phyloP scores from a whole-genome alignment of 2,797 vertebrate species.

The Leptodactylus fallax region DNA sequence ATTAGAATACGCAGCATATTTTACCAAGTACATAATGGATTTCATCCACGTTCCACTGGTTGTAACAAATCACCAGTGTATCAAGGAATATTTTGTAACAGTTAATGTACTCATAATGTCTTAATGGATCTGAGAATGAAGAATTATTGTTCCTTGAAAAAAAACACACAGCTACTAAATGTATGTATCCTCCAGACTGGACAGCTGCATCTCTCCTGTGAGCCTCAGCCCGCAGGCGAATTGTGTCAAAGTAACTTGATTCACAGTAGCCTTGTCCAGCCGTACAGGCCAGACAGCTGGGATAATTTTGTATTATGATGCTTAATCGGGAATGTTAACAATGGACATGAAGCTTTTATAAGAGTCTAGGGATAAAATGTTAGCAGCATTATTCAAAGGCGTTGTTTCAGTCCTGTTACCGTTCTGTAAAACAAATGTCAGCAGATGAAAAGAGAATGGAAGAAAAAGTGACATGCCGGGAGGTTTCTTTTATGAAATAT shows the following conservation, averaged over 20 bases:
- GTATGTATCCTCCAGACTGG: constrained; percentile 48
- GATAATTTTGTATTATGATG: constrained; percentile 60
- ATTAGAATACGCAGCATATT: not conserved
- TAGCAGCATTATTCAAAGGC: constrained; percentile 52
- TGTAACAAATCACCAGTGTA: constrained; percentile 12
- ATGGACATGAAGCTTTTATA: constrained; percentile 59
- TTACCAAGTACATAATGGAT: constrained; percentile 24
- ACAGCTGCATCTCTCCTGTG: constrained; percentile 53
- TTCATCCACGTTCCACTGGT: not conserved
- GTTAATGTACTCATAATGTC: constrained; percentile 21
- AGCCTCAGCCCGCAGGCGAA: constrained; percentile 47
- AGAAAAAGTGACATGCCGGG: constrained; percentile 21
- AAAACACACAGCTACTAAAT: constrained; percentile 40
- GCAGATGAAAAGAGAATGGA: constrained; percentile 20
- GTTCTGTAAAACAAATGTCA: constrained; percentile 25
- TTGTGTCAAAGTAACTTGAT: constrained; percentile 57
- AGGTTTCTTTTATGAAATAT: constrained; percentile 23
- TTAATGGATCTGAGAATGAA: constrained; percentile 16
- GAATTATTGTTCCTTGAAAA: constrained; percentile 15
- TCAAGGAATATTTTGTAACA: constrained; percentile 29
- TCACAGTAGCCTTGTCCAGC: constrained; percentile 58
- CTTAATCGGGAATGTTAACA: constrained; percentile 63
- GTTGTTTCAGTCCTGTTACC: constrained; percentile 19
- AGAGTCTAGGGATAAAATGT: constrained; percentile 55
- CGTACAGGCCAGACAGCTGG: constrained; percentile 56